Evolutionary conservation across 2,888 invertebrate species (phyloP), one percentile per base, ranked within the genome.

Genomic region (Oscheius sp.): DNA sequence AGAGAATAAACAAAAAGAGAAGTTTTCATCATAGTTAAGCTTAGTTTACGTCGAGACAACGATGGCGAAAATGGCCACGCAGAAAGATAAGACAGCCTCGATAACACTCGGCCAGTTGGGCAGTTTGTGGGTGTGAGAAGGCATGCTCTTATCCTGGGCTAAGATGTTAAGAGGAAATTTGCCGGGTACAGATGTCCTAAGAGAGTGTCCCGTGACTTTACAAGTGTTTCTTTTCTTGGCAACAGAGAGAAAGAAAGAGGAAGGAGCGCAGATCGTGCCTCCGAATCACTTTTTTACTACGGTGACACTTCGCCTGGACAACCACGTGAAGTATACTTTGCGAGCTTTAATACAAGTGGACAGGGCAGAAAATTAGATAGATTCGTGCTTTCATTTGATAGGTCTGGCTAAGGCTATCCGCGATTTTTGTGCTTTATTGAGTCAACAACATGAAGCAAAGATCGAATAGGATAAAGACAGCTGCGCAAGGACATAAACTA

Each of bases 1-100:
- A 35, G 5, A 35, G 35, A 35, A 35, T 35, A 35, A 35, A 35
- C 35, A 35, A 35, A 35, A 35, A 9, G n/a, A n/a, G 35, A 3
- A 35, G 35, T 35, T 35, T 35, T 35, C 35, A 13, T 61, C 61
- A 21, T 61, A 41, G 61, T 61, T 41, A 41, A 61, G 41, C 43
- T 41, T 45, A 43, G n/a, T 61, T 43, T 41, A 61, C 61, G 45
- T 43, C 18, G 49, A 25, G 66, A 66, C 66, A 66, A 49, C 66
- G 35, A 29, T 13, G 66, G 49, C 66, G 66, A 66, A 66, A 52
- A 66, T 66, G 66, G 66, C 66, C 66, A 66, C 66, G 66, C 52
- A 66, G 27, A 29, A 27, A 66, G 66, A 66, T 66, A 66, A 66
- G 66, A 52, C 25, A 27, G 52, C 35, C 66, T 66, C 66, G 66